Evolutionary conservation across 2,888 invertebrate genomes (phyloP), one percentile per base, ranked within the genome.

Genomic region (Pristionchus arcanus): DNA sequence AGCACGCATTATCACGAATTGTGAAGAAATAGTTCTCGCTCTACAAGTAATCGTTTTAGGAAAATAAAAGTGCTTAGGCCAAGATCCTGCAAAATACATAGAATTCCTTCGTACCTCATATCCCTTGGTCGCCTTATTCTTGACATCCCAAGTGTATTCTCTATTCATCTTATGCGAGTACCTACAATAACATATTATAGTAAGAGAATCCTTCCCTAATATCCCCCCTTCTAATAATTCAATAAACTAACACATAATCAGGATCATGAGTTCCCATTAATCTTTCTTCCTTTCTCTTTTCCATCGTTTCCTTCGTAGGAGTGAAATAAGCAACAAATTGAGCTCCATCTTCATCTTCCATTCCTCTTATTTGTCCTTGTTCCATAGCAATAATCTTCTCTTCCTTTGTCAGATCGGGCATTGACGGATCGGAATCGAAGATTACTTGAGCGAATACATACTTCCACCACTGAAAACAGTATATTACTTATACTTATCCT

Each of bases 91-190:
- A 37, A 28, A n/a, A 37, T 77, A 34, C 0, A n/a, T 77, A 21
- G 1, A 1, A 77, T 5, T 25, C 19, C 0, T 37, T 21, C 71
- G 49, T 87, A 87, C 71, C 90, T 96, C 96, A 91, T 96, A 96
- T 34, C 96, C 96, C 91, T 95, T 94, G 25, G 95, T 95, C 11
- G 95, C 93, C 91, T 96, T 96, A 93, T 98, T 98, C 96, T 99
- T 98, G 34, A 99, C 98, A 95, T 98, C 98, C 99, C 99, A 99
- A 95, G 98, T 98, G 95, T 99, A 99, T 95, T 99, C 99, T 91
- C 99, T 96, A 0, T 98, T 98, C 97, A 99, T 97, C 95, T 97
- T 97, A 95, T 99, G 99, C 94, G 99, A 98, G 95, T 99, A 99
- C 88, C 96, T 96, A 91, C 49, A 94, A 55, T 25, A 37, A 53